Evolutionary conservation across 2,797 vertebrate species (phyloP).

Genomic region (Ctenosaura bakeri): DNA sequence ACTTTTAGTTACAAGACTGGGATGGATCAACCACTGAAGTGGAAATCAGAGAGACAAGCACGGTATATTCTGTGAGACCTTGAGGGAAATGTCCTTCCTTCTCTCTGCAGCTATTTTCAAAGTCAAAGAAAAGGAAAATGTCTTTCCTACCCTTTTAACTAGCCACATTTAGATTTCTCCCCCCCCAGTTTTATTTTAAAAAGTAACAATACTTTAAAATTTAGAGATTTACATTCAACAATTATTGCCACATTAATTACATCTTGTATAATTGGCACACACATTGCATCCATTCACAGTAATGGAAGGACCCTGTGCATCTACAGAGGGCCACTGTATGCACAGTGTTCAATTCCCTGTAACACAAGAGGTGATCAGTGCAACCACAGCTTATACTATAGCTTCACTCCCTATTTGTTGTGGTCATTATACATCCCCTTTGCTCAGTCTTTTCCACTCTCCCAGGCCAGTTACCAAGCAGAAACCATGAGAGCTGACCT

Average conservation of each 20-base stretch:
- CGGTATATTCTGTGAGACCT: background rate
- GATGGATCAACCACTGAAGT: slow-evolving; percentile 22
- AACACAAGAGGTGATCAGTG: too few species aligned
- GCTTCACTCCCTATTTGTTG: background rate
- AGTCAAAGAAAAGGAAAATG: background rate
- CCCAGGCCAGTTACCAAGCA: too few species aligned
- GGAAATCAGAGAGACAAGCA: background rate
- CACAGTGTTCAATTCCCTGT: background rate
- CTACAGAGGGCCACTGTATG: too few species aligned
- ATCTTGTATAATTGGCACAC: too few species aligned
- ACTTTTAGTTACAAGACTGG: background rate
- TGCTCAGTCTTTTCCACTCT: too few species aligned
- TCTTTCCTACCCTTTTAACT: background rate
- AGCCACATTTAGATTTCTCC: background rate
- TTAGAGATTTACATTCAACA: too few species aligned
- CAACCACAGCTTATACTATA: background rate
- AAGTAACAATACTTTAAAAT: too few species aligned
- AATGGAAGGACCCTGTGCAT: too few species aligned
- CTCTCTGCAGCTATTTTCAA: background rate
- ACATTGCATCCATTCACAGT: too few species aligned
- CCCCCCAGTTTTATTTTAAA: too few species aligned
- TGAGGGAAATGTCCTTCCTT: background rate
- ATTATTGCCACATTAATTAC: too few species aligned
- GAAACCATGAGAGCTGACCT: too few species aligned
- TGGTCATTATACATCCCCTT: background rate